Conservation (phyloP, 2,888 invertebrate species). For the Stenoptilia bipunctidactyla region DNA sequence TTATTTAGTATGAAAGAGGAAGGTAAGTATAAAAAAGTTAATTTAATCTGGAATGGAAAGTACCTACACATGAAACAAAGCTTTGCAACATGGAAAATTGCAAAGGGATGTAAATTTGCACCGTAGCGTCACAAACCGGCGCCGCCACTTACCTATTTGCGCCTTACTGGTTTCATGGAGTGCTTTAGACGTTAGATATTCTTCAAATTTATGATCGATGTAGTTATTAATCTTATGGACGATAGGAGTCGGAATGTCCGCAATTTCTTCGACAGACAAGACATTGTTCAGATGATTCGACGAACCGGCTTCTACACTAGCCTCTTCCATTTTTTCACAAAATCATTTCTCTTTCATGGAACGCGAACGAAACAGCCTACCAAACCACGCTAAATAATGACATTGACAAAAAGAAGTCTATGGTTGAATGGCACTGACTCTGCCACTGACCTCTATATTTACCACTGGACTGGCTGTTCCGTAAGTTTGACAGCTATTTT, state of each 20-base stretch:
- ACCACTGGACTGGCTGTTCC: too few relatives aligned
- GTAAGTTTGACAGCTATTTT: too few relatives aligned
- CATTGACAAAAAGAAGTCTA: too few relatives aligned
- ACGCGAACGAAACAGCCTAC: not conserved
- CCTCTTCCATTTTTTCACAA: constrained; percentile 52
- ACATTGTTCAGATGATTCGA: constrained; percentile 58
- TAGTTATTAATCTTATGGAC: constrained; percentile 72
- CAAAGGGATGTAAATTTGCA: too few relatives aligned
- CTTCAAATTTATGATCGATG: constrained; percentile 74
- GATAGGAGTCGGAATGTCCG: constrained; percentile 36
- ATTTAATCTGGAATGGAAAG: too few relatives aligned
- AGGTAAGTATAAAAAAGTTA: too few relatives aligned
- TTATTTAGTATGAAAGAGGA: too few relatives aligned
- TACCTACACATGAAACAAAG: too few relatives aligned
- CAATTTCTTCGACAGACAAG: constrained; percentile 50
- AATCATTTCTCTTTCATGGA: not conserved
- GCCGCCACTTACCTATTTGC: constrained; percentile 67
- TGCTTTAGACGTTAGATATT: constrained; percentile 80
- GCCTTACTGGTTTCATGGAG: constrained; percentile 76
- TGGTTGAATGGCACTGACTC: too few relatives aligned
- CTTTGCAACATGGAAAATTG: too few relatives aligned
- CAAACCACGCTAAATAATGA: not conserved
- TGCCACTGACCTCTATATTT: too few relatives aligned
- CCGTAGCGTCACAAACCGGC: constrained; percentile 13
- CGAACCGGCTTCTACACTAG: constrained; percentile 47